Percentiles rank a stretch among this genome's conserved stretches.
Evolutionary conservation across 2,888 invertebrate genomes (phyloP).

Genomic region (Melanostoma scalare): DNA sequence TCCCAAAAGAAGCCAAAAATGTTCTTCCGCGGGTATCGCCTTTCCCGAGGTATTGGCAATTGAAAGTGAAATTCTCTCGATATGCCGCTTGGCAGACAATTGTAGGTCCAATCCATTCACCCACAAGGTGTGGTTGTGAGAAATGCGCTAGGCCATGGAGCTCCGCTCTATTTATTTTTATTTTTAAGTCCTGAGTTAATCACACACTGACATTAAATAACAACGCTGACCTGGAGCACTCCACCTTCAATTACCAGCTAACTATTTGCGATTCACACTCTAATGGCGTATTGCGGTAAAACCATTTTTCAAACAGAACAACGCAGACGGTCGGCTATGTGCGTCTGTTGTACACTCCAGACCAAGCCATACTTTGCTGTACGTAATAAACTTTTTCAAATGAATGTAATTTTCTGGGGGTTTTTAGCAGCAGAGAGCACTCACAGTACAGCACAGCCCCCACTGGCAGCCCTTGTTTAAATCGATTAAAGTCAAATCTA

Average conservation of each 20-base stretch:
- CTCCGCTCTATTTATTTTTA: too few relatives aligned
- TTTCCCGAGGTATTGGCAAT: too few relatives aligned
- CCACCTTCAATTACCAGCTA: background rate
- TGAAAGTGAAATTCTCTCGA: too few relatives aligned
- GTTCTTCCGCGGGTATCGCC: too few relatives aligned
- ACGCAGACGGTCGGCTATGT: slow-evolving; percentile 24
- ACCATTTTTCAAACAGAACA: slow-evolving; percentile 53
- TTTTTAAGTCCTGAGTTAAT: too few relatives aligned
- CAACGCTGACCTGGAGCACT: background rate
- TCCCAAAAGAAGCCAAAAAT: too few relatives aligned
- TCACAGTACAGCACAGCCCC: background rate
- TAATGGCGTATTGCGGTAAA: slow-evolving; percentile 65
- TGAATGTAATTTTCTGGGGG: slow-evolving; percentile 19
- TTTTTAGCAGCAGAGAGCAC: slow-evolving; percentile 2
- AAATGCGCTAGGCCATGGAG: too few relatives aligned
- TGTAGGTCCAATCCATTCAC: too few relatives aligned
- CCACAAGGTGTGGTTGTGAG: too few relatives aligned
- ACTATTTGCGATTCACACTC: slow-evolving; percentile 1
- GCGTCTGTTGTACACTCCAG: slow-evolving; percentile 22
- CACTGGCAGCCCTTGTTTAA: background rate
- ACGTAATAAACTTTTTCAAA: slow-evolving; percentile 3
- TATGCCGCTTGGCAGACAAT: too few relatives aligned
- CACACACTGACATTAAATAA: too few relatives aligned
- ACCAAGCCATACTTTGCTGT: background rate
- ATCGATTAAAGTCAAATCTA: slow-evolving; percentile 17